Evolutionary conservation across 1,140 invertebrate genomes (phyloP).

Genomic region (Bombyx mori): ASM3026992v2 NC_085111.1:2574001-2574500

Average conservation of each 20-base stretch:
- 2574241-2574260: conserved; percentile 37
- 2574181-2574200: conserved; percentile 19
- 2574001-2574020: no score
- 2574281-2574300: conserved; percentile 49
- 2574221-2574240: conserved; percentile 16
- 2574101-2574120: conserved; percentile 39
- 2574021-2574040: no score
- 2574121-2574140: conserved; percentile 27
- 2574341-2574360: conserved; percentile 39
- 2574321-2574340: conserved; percentile 43
- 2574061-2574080: conserved; percentile 55
- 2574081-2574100: conserved; percentile 56
- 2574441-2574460: no score
- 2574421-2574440: no score
- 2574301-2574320: conserved; percentile 27
- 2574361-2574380: conserved; percentile 43
- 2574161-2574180: conserved; percentile 18
- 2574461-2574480: no score
- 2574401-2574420: no score
- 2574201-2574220: conserved; percentile 15
- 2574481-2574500: no score
- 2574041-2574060: background rate
- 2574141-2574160: conserved; percentile 16
- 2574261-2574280: conserved; percentile 51
- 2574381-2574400: conserved; percentile 41